A percentile compares a stretch with the other conserved stretches of the same genome.
Conservation (phyloP, 1,140 invertebrate species). For the Macrocentrus cingulum region DNA sequence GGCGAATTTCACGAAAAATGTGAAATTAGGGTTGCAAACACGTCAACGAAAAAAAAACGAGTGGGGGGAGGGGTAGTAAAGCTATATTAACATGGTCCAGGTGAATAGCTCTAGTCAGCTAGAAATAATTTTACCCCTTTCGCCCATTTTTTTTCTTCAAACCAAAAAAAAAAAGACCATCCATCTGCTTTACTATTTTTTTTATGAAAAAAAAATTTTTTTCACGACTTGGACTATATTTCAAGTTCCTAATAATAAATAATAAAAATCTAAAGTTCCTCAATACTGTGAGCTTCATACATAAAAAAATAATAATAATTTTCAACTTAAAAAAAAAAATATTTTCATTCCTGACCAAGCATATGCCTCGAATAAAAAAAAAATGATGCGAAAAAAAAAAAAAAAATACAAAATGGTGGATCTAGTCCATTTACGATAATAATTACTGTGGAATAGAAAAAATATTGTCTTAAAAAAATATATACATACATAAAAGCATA, state of each 20-base stretch:
- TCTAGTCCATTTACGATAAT: background rate
- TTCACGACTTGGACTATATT: conserved; percentile 14
- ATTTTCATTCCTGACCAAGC: conserved; percentile 22
- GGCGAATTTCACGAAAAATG: conserved; percentile 33
- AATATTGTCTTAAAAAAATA: too few species aligned
- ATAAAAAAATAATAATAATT: background rate
- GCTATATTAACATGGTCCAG: conserved; percentile 36
- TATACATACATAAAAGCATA: too few species aligned
- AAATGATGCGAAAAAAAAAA: background rate
- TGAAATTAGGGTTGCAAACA: conserved; percentile 50
- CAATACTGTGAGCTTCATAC: conserved; percentile 21
- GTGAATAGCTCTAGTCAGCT: conserved; percentile 22
- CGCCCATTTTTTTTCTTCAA: conserved; percentile 3
- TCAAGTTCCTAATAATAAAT: conserved; percentile 21
- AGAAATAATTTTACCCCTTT: conserved; percentile 27
- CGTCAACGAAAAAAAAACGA: conserved; percentile 18
- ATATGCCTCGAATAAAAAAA: conserved; percentile 24
- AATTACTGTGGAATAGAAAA: background rate
- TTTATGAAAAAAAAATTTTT: conserved; percentile 2
- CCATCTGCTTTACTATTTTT: background rate
- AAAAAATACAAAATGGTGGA: background rate
- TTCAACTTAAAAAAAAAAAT: conserved; percentile 16
- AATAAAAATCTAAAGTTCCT: background rate
- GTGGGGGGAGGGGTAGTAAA: conserved; percentile 20
- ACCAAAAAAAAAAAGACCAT: background rate